Evolutionary conservation across 37 sponge, comb jelly and placozoan genomes (phyloP), one percentile per base, ranked within the genome.

Genomic region (Tethya wilhelma): DNA sequence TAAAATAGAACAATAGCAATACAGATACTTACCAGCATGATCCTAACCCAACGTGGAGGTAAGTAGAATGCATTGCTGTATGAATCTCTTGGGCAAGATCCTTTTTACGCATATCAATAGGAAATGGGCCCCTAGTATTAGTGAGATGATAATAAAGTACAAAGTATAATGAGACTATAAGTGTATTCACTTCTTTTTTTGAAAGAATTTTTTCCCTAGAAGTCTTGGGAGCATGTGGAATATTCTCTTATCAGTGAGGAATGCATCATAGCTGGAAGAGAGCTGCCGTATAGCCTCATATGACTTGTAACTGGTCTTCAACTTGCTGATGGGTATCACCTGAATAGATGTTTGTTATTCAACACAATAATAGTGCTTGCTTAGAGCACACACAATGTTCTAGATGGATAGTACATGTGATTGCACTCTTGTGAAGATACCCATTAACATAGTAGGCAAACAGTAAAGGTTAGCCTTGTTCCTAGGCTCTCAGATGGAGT

Each of bases 191-290:
- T 77, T 89, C 36, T 89, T 96, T 73, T 85, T 96, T 34, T 79
- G 77, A 67, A 81, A 87, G 83, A 96, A 96, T 31, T 76, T 78
- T 79, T 96, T 96, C n/a, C 96, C 96, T 1, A 96, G 88, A 37
- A 72, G 63, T 4, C 57, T 39, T 14, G 87, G 86, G 25, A 96
- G 69, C n/a, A 69, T 56, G 37, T 89, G 94, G 57, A 83, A 92
- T 26, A 96, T 44, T 20, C 84, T 38, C 29, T 59, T 75, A 66
- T 96, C 96, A 1, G 85, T 59, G 34, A 96, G 67, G 74, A 82
- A 96, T 26, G 93, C 34, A 32, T 93, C 91, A 55, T 87, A 96
- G 22, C 44, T 63, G n/a, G 75, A 39, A 20, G 79, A 82, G 36
- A 96, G 81, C 55, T 84, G 81, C n/a, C 87, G 60, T 56, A 73